phyloP scores from a whole-genome alignment of 2,113 vertebrate genomes.

The Scytalopus superciliaris region DNA sequence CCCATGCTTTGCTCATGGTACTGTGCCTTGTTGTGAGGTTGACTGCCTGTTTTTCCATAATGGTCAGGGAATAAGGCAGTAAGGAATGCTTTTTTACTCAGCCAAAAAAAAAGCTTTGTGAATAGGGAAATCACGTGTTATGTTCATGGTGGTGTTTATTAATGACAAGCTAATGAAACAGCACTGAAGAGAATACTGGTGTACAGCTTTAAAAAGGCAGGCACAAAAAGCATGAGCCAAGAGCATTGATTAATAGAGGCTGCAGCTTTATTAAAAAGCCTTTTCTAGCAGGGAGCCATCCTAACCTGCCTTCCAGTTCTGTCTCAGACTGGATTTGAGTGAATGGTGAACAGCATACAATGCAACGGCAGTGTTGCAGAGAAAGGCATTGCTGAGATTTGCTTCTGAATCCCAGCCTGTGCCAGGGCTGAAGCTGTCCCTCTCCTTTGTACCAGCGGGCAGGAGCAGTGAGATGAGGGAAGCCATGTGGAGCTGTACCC shows the following conservation, averaged over 20 bases:
- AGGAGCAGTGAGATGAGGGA: background rate
- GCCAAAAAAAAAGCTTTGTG: background rate
- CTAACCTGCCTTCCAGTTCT: background rate
- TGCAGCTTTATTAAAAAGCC: background rate
- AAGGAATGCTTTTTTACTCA: background rate
- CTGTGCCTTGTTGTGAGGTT: background rate
- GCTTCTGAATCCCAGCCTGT: background rate
- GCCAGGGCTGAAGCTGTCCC: background rate
- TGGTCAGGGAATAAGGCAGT: background rate
- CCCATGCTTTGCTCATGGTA: fast-evolving
- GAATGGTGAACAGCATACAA: background rate
- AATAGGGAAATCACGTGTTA: background rate
- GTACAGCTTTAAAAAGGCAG: slow-evolving; percentile 5
- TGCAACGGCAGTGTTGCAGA: fast-evolving
- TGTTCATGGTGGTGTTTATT: background rate
- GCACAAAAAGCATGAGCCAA: background rate
- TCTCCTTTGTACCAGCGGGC: background rate
- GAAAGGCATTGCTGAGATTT: background rate
- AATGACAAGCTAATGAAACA: background rate
- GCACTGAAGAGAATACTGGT: background rate
- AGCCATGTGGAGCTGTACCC: background rate
- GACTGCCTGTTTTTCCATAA: background rate
- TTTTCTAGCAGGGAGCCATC: background rate
- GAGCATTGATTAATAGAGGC: background rate
- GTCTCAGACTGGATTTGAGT: background rate